Evolutionary conservation across 2,113 vertebrate genomes (phyloP).

Genomic region (Ginglymostoma cirratum): DNA sequence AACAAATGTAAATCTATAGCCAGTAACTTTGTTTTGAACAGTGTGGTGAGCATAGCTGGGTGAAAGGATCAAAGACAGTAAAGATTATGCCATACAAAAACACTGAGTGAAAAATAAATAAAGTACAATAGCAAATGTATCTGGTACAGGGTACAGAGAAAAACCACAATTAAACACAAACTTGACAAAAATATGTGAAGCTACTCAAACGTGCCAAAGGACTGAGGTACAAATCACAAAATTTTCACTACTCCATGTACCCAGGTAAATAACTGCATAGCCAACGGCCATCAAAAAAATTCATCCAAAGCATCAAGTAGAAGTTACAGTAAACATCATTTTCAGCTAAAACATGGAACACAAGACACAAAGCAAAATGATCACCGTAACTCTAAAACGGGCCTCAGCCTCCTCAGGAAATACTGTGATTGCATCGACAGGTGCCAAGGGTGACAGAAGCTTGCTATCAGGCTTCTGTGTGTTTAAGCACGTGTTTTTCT

Average conservation of each 20-base stretch:
- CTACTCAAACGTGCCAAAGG: background rate
- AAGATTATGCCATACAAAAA: too few species aligned
- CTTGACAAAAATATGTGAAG: background rate
- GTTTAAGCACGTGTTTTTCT: too few species aligned
- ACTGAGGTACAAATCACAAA: background rate
- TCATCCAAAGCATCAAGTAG: background rate
- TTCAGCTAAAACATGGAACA: background rate
- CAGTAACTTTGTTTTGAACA: background rate
- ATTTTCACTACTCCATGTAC: background rate
- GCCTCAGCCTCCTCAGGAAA: background rate
- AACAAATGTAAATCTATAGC: background rate
- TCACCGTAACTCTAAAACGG: background rate
- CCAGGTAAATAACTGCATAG: background rate
- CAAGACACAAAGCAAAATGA: background rate
- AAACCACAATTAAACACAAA: background rate
- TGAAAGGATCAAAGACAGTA: background rate
- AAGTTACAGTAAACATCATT: background rate
- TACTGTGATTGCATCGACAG: too few species aligned
- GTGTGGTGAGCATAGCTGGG: background rate
- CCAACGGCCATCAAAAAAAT: background rate
- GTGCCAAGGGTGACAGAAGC: too few species aligned
- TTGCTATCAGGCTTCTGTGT: too few species aligned
- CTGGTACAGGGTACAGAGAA: background rate
- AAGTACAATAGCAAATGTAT: background rate
- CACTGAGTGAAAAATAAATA: too few species aligned